Base-by-base conservation (phyloP, 64 coral and sea anemone species). In the Anthopleura sola region DNA sequence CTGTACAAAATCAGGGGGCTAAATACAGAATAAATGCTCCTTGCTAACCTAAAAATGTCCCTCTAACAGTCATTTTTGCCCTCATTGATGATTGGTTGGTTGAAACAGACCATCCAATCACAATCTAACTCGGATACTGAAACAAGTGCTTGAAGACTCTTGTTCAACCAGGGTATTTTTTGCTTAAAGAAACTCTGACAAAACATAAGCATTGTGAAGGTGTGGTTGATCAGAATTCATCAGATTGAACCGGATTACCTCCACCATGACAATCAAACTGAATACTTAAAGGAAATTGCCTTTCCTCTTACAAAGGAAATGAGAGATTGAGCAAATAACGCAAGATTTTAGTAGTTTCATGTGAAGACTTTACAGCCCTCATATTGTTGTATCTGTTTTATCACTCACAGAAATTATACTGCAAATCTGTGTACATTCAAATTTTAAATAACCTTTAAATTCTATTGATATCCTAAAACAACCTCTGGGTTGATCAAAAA, bases 61-160 rank as follows among this genome's bases (percentile, higher is more conserved):
- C 66, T 28, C 28, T 10, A 71, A 32, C 24, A 71, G 29, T 14
- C 28, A 71, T 71, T 71, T 34, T 71, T 29, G 29, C n/a, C 13
- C 31, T 71, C 34, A 2, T 71, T 71, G 7, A 31, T 71, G 66
- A 71, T 71, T 47, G 74, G 29, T 75, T n/a, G 28, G 40, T 21
- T 49, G 29, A 32, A 74, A 26, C 21, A 2, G 64, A 55, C 49
- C 64, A 86, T 24, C 32, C 48, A 84, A 17, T 23, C 15, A 12
- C 17, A 1, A 24, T 2, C 37, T 20, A 28, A 20, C 9, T 24
- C 0, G 82, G 26, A 37, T 84, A 26, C 39, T 64, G 49, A 57
- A 57, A 83, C 81, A 83, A 55, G 55, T 51, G 50, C 55, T 83
- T 51, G 81, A 34, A 83, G 49, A 83, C 47, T 55, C 55, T 55